Evolutionary conservation across 2,797 vertebrate species (phyloP).

Genomic region (Loriculus beryllinus): DNA sequence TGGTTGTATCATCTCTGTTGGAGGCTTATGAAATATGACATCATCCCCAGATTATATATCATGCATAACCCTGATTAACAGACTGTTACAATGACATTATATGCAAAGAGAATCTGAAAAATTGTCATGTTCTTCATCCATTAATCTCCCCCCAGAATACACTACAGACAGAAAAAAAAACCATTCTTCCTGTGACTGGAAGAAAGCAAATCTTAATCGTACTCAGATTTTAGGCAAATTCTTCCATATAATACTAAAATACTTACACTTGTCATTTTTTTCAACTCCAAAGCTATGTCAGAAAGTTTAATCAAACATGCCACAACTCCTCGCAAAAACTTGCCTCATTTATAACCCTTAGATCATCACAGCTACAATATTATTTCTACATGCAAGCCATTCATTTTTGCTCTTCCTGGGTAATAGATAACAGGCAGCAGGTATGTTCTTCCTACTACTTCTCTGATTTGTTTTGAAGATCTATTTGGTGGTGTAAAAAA

Average conservation of each 20-base stretch:
- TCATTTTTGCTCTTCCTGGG: neutral
- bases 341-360: neutral
- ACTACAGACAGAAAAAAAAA: neutral
- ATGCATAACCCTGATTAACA: neutral
- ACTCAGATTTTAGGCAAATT: neutral
- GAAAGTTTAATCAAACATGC: neutral
- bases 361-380: neutral
- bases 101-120: neutral
- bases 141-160: neutral
- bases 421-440: conserved; percentile 1
- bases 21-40: conserved; percentile 49
- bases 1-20: conserved; percentile 48
- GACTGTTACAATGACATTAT: neutral
- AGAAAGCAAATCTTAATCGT: neutral
- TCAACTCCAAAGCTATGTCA: neutral
- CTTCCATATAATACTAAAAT: neutral
- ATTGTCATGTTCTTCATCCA: fast-evolving
- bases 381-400: neutral
- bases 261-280: neutral
- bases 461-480: conserved; percentile 52
- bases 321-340: neutral
- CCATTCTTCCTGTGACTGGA: neutral
- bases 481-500: conserved; percentile 37
- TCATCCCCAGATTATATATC: conserved; percentile 36
- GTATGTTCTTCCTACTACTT: neutral